These are phyloP conservation scores for Sialis lutaria DNA, from an alignment of 2,888 invertebrate genomes.

Conservation along the genomic window DNA sequence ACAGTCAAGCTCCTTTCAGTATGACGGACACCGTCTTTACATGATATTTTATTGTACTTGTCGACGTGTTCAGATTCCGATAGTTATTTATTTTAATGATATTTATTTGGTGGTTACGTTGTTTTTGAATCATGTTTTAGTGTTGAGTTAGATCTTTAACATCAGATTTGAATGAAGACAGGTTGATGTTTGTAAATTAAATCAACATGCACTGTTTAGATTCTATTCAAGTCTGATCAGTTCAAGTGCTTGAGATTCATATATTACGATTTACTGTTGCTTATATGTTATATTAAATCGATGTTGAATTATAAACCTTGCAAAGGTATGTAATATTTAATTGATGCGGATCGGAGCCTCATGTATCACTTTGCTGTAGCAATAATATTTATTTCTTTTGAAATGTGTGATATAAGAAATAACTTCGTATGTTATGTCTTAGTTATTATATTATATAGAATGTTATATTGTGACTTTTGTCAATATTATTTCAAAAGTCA, in stretches of 20 bases:
- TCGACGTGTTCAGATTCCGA: too few species aligned
- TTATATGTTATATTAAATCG: not conserved
- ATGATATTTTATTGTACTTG: too few species aligned
- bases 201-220: too few species aligned
- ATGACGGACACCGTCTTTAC: not conserved
- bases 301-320: not conserved
- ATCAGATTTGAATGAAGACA: too few species aligned
- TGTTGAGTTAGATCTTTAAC: too few species aligned
- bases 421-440: not conserved
- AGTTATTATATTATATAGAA: not conserved
- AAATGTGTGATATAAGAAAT: conserved; percentile 16
- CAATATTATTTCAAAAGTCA: not conserved
- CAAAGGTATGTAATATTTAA: not conserved
- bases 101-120: too few species aligned
- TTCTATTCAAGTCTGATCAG: too few species aligned
- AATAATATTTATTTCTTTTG: conserved; percentile 25
- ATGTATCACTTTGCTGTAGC: conserved; percentile 27
- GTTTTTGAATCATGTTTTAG: too few species aligned
- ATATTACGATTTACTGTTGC: not conserved
- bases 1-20: conserved; percentile 1
- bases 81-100: too few species aligned
- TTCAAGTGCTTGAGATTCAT: not conserved
- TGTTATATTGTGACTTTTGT: not conserved
- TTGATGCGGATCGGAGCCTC: conserved; percentile 8
- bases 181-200: too few species aligned